These are phyloP conservation scores for Mactromeris polynyma DNA, from an alignment of 2,888 invertebrate species.

Conservation along the genomic window DNA sequence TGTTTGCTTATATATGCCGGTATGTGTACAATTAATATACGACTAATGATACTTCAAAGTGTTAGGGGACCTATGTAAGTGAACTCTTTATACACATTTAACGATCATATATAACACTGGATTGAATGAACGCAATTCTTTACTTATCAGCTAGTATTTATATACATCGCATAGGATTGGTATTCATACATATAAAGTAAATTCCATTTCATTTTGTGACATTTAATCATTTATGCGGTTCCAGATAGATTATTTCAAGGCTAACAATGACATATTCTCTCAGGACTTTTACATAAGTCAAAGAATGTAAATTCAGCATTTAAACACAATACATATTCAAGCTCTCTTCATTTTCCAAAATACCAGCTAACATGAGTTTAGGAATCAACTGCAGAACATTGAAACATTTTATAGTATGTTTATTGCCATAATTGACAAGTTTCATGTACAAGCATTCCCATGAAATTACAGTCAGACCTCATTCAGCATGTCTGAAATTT, in stretches of 20 bases:
- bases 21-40: neutral
- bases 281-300: neutral
- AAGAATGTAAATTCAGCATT: slow-evolving; percentile 2
- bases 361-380: too few relatives aligned
- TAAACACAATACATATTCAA: neutral
- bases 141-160: neutral
- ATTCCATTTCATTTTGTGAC: slow-evolving; percentile 15
- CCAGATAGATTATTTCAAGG: neutral
- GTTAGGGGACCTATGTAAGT: neutral
- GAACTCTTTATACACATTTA: neutral
- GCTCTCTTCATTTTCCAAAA: too few relatives aligned
- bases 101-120: neutral
- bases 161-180: neutral
- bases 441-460: too few relatives aligned
- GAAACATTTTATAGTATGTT: too few relatives aligned
- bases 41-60: neutral
- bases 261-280: neutral
- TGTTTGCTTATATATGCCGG: too few relatives aligned
- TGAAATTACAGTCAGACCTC: too few relatives aligned
- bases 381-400: too few relatives aligned
- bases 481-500: too few relatives aligned
- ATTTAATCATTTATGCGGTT: neutral
- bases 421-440: too few relatives aligned
- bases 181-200: neutral
- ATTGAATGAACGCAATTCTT: slow-evolving; percentile 1